Evolutionary conservation across 2,113 vertebrate genomes (phyloP), one percentile per base, ranked within the genome.

Genomic region (Apodemus speciosus): DNA sequence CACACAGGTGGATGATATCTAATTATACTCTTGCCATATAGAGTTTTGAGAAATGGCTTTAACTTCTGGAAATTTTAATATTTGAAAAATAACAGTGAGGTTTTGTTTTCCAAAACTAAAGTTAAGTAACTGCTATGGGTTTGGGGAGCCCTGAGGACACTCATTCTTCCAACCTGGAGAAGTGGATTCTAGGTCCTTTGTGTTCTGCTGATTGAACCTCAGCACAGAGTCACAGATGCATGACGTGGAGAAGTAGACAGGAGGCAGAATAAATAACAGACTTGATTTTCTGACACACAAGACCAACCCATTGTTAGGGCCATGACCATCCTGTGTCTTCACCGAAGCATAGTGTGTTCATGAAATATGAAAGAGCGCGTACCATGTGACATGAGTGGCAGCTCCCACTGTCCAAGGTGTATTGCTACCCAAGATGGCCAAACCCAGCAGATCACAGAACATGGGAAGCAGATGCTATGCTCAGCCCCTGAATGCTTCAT

Each of bases 41-140:
- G 27, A 75, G 51, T 23, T 18, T 62, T 46, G 38, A 71, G 32
- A 32, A 76, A 92, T 68, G 38, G 10, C 7, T 93, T 30, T 69
- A 49, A 58, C 60, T 87, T 43, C 62, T 76, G 72, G 18, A 14
- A n/a, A 51, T 73, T 84, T 68, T 46, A 46, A 43, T 35, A 49
- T 76, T 64, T 94, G 6, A 66, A 58, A 75, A 88, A 25, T 46
- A n/a, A 20, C 32, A 13, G 60, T 51, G 32, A 92, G 7, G 51
- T 35, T 13, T 27, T 66, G 4, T 46, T 46, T 66, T 64, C 62
- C 46, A 80, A 35, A 85, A 79, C 18, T 69, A n/a, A 72, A 85
- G n/a, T 10, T 13, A 20, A n/a, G 23, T n/a, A 9, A 53, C 9
- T 11, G 1, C 32, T 3, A 3, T 16, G 20, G 1, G 1, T 9